Percentiles rank a stretch among this genome's conserved stretches.
phyloP scores from a whole-genome alignment of 2,888 invertebrate genomes.

The Aspidapion aeneum region DNA sequence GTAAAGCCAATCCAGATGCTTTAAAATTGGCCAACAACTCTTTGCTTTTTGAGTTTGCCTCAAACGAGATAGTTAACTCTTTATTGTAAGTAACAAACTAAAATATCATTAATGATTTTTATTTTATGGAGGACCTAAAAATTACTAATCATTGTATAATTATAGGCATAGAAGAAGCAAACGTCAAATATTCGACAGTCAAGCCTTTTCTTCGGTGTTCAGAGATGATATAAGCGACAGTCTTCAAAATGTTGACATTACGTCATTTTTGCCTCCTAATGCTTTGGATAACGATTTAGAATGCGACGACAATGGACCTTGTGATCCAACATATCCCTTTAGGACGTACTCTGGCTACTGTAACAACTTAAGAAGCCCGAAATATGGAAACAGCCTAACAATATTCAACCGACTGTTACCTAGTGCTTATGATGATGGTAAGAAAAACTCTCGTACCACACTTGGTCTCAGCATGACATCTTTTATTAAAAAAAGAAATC shows the following conservation, averaged over 20 bases:
- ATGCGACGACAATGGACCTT: conserved; percentile 69
- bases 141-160: neutral
- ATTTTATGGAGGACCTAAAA: neutral
- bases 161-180: conserved; percentile 55
- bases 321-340: conserved; percentile 68
- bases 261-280: conserved; percentile 62
- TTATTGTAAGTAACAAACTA: conserved; percentile 42
- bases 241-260: conserved; percentile 75
- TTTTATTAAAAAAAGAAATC: too few species aligned
- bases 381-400: conserved; percentile 77
- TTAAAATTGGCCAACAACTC: conserved; percentile 82
- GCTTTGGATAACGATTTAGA: conserved; percentile 60
- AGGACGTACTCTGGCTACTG: conserved; percentile 80
- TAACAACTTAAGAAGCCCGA: conserved; percentile 81
- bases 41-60: conserved; percentile 79
- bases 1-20: conserved; percentile 83
- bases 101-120: neutral
- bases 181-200: conserved; percentile 71
- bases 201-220: conserved; percentile 54
- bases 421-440: conserved; percentile 84
- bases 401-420: conserved; percentile 82
- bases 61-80: conserved; percentile 78
- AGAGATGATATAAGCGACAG: conserved; percentile 72
- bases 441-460: too few species aligned
- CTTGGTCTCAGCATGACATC: too few species aligned